Evolutionary conservation across 2,113 vertebrate genomes (phyloP).

Genomic region (Neogobius melanostomus): DNA sequence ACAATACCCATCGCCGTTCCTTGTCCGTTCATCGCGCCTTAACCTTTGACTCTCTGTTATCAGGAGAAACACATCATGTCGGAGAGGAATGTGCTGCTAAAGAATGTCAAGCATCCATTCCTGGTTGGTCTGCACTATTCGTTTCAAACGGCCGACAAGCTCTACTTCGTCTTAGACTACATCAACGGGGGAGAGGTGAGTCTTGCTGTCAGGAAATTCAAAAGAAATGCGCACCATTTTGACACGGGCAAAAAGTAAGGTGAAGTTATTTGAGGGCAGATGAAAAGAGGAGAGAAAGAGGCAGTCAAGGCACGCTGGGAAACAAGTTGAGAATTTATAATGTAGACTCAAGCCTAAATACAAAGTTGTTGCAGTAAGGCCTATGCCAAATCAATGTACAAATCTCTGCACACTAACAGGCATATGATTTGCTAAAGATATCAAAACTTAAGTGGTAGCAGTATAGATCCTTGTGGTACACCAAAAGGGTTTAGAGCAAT

Average conservation of each 20-base stretch:
- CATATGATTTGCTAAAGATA: not conserved
- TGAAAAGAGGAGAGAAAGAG: not conserved
- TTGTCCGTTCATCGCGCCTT: not conserved
- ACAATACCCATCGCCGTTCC: no score
- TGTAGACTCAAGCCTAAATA: no score
- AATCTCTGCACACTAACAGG: not conserved
- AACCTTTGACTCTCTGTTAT: slow-evolving; percentile 12
- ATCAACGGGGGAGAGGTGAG: slow-evolving; percentile 99
- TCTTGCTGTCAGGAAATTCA: not conserved
- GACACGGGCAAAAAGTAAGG: not conserved
- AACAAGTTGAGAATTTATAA: not conserved
- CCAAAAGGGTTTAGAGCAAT: not conserved
- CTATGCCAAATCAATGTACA: no score
- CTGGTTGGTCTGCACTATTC: slow-evolving; percentile 96
- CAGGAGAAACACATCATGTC: slow-evolving; percentile 99
- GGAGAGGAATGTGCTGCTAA: slow-evolving; percentile 93
- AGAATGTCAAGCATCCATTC: slow-evolving; percentile 98
- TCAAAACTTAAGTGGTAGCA: not conserved
- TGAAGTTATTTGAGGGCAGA: not conserved
- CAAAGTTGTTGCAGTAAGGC: no score
- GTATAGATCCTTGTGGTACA: not conserved
- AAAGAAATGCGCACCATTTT: not conserved
- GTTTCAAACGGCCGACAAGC: slow-evolving; percentile 95
- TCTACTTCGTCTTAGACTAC: slow-evolving; percentile 97
- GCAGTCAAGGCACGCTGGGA: not conserved